Conservation (phyloP, 2,113 vertebrate species). For the Oncorhynchus masou region DNA sequence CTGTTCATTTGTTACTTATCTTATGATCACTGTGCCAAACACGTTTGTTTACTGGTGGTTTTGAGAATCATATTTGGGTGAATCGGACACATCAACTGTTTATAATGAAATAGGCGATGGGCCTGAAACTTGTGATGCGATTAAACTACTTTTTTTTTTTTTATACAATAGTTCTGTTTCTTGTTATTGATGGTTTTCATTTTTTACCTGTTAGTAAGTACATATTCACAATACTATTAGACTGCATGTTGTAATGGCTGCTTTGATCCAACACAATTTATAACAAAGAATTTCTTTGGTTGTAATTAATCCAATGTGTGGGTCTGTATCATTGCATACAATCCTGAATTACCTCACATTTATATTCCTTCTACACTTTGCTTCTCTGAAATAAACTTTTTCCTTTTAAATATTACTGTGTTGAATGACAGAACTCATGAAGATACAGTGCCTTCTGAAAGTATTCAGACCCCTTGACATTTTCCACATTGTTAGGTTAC, state of each 20-base stretch:
- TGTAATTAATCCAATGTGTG: constrained; percentile 13
- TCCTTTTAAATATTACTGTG: constrained; percentile 5
- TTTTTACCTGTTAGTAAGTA: background rate
- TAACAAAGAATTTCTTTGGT: constrained; percentile 29
- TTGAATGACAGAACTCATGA: too few relatives aligned
- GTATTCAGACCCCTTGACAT: too few relatives aligned
- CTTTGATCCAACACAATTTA: background rate
- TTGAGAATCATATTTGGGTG: constrained; percentile 8
- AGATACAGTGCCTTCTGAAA: too few relatives aligned
- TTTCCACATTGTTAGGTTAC: too few relatives aligned
- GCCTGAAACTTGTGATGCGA: constrained; percentile 25
- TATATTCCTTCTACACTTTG: constrained; percentile 23
- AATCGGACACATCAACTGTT: constrained; percentile 47
- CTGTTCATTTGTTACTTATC: constrained; percentile 15
- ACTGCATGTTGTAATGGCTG: constrained; percentile 21
- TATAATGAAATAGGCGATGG: constrained; percentile 49
- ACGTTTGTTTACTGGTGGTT: constrained; percentile 9
- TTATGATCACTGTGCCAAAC: constrained; percentile 3
- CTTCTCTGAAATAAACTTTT: constrained; percentile 46
- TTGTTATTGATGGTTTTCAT: background rate
- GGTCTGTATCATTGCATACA: background rate
- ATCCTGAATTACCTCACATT: constrained; percentile 55
- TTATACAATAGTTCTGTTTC: constrained; percentile 20
- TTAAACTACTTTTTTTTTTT: constrained; percentile 12
- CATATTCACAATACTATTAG: background rate